Base-by-base conservation (phyloP, 2,888 invertebrate species). In the Drepana falcataria region DNA sequence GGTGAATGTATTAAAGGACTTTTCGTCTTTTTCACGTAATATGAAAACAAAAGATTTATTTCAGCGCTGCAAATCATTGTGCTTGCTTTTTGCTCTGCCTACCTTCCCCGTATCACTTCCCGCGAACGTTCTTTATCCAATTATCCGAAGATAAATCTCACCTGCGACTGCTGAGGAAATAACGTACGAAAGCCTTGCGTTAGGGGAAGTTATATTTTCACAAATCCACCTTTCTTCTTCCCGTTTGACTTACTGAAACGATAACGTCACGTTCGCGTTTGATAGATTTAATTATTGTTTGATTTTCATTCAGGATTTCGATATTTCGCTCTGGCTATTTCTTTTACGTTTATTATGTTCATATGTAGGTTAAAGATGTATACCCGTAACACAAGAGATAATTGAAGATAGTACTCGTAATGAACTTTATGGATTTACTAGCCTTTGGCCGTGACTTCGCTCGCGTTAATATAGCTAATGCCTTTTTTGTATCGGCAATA, bases 111-210 rank as follows among this genome's bases (percentile, higher is more conserved):
- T 85, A 89, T 88, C 88, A 89, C 81, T 82, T 85, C 83, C 81
- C 87, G 83, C 83, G 78, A 85, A 83, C 81, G 86, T 88, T 90
- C 87, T 88, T 89, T 88, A 91, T 90, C 91, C 91, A 91, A 91
- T 91, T 91, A 91, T 86, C 85, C 83, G 84, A 78, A 89, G 87
- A 91, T 91, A 91, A 90, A 89, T 91, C 87, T 90, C 91, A 91
- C 91, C 91, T 91, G 91, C 82, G 88, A 87, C 91, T 89, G 84
- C 80, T 71, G 80, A 77, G 85, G 85, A 83, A 85, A 86, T 84
- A 80, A 77, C 82, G 77, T 69, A 81, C 73, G 83, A 78, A 83
- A 87, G 79, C 78, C 74, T 80, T 82, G 71, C 79, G 77, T 83
- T 77, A 60, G 71, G 68, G 70, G 33, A 83, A 81, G 79, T 85